Base-by-base conservation (phyloP, 1,140 invertebrate species). In the Protaetia brevitarsis region DNA sequence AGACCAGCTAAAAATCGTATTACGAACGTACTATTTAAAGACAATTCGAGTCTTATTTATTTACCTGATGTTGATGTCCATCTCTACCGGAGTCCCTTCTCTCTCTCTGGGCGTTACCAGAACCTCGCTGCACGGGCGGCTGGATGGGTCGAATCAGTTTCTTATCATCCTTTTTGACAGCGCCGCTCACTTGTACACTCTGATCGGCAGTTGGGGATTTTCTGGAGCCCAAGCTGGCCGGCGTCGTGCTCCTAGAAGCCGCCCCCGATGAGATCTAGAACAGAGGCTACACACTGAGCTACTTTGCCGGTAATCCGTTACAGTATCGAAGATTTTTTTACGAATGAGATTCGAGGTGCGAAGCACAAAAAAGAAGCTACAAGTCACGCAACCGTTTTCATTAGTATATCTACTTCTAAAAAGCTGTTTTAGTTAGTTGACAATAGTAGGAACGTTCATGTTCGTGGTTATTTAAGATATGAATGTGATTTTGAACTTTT, bases 191-290 rank as follows among this genome's bases (percentile, higher is more conserved):
- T 79, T 95, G 92, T 59, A 88, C 88, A 66, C 88, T 86, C 76
- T 93, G 89, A 78, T 96, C 93, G 65, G 87, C 86, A 3, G 92
- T 93, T 36, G 92, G 90, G 69, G 91, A 91, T 79, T 92, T 89
- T 74, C 88, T 82, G 34, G 87, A 83, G 60, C 88, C 75, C 64
- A 87, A 78, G 62, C 86, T 85, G 27, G 87, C 88, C 30, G 89
- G 89, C 10, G 91, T 93, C 34, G 89, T 89, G 31, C 90, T 90
- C 56, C 90, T 83, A n/a, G 87, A 88, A n/a, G 13, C 75, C 76
- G 68, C 69, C 68, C 66, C 88, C 85, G 73, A 93, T 88, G 70
- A 92, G 82, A 79, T 93, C 90, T 79, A 91, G 77, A 81, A 92
- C 87, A 74, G 84, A 86, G 74, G 80, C 84, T 85, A 75, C 19